Evolutionary conservation across 2,888 invertebrate species (phyloP).

Genomic region (Drosophila neonasuta): DNA sequence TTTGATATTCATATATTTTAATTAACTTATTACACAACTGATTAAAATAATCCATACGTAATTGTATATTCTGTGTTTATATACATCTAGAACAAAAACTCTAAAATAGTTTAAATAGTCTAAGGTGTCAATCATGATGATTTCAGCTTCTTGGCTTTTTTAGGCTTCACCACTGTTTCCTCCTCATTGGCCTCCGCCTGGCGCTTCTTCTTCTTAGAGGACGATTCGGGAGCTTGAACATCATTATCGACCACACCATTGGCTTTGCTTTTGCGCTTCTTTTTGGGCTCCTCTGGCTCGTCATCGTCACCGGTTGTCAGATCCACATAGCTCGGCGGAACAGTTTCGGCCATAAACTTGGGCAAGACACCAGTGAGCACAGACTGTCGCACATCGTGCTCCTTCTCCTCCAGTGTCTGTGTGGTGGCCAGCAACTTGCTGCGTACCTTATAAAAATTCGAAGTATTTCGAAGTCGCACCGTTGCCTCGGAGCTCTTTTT

Average conservation of each 20-base stretch:
- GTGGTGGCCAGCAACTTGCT: slow-evolving; percentile 28
- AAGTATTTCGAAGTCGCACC: background rate
- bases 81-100: slow-evolving; percentile 4
- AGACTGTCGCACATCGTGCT: slow-evolving; percentile 58
- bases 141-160: slow-evolving; percentile 13
- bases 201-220: slow-evolving; percentile 14
- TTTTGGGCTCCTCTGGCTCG: background rate
- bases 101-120: background rate
- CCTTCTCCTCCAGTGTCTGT: slow-evolving; percentile 59
- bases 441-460: slow-evolving; percentile 59
- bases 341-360: slow-evolving; percentile 36
- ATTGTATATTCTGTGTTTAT: slow-evolving; percentile 15
- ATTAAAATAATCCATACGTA: background rate
- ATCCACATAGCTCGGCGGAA: slow-evolving; percentile 16
- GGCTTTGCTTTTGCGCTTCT: slow-evolving; percentile 8
- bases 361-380: slow-evolving; percentile 59
- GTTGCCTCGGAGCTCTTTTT: slow-evolving; percentile 3
- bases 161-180: background rate
- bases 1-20: background rate
- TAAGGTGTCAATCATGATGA: background rate
- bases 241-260: background rate
- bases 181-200: slow-evolving; percentile 1
- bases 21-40: background rate
- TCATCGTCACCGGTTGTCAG: background rate
- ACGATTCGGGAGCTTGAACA: background rate